A percentile compares a stretch with the other conserved stretches of the same genome.
Conservation (phyloP, 2,797 vertebrate species). For the Gallinago solitaria region DNA sequence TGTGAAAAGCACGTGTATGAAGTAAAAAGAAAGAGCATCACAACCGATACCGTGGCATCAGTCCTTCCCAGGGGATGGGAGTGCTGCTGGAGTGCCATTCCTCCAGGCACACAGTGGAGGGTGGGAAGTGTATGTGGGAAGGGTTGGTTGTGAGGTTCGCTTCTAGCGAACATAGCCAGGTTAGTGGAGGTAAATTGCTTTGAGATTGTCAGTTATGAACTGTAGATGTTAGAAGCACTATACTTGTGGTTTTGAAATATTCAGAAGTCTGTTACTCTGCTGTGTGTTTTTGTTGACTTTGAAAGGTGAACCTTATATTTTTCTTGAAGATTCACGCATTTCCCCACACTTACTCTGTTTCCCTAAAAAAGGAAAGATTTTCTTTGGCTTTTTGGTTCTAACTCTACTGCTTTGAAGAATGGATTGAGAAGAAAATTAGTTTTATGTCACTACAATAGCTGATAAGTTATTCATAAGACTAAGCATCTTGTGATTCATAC, state of each 20-base stretch:
- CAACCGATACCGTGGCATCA: rapidly evolving
- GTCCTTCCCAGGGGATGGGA: neutral
- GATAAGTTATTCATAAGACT: neutral
- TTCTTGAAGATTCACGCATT: rapidly evolving
- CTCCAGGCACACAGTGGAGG: neutral
- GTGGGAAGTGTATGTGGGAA: neutral
- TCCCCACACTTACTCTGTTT: neutral
- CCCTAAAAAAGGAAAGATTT: neutral
- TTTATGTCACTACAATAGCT: neutral
- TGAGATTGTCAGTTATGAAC: neutral
- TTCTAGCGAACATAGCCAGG: neutral
- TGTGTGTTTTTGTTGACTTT: neutral
- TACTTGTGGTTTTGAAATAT: neutral
- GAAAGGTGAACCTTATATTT: neutral
- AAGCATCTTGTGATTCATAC: neutral
- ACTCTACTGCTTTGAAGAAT: neutral
- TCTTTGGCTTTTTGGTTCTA: neutral
- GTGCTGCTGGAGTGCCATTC: neutral
- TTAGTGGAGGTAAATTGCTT: neutral
- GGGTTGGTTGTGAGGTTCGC: neutral
- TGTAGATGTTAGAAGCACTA: neutral
- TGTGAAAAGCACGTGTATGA: neutral
- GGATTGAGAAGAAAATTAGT: neutral
- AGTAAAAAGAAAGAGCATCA: neutral
- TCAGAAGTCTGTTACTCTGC: neutral